Evolutionary conservation across 2,888 invertebrate species (phyloP), one percentile per base, ranked within the genome.

Genomic region (Drosophila meridionalis): DNA sequence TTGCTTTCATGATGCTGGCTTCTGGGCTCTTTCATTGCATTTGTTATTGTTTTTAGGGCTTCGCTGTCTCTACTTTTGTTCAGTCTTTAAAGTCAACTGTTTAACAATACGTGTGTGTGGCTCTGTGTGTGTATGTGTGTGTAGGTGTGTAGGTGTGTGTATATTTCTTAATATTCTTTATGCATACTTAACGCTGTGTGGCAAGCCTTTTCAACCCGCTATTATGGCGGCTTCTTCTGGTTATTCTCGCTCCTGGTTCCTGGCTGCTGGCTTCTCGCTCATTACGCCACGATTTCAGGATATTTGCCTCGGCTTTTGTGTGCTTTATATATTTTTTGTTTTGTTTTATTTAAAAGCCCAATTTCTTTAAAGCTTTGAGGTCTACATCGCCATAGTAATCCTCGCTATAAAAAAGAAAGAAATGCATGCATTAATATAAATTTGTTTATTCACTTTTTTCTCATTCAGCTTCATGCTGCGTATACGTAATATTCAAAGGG

Each of bases 301-400:
- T 61, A 48, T 32, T 69, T 74, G 76, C 69, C 69, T 55, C 58
- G 75, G 69, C 79, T 68, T 78, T 48, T 53, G 45, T 77, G 52
- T 69, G 60, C 48, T 68, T 66, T 76, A 58, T 67, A 30, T 28
- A 12, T 61, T 36, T 43, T 32, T 45, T 60, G 30, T 62, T 48
- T 66, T 59, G 57, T 57, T n/a, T 43, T 64, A 42, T 50, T 88
- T 91, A 92, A 87, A 87, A 93, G 83, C 97, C 97, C 94, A 96
- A 94, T 93, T 97, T 97, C 94, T 96, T 96, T 91, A 97, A 94
- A 71, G 96, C 96, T 94, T 98, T 98, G 84, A 98, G 94, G 93
- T 98, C 97, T 90, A 97, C 96, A 92, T 97, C 97, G 83, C 97
- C 97, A 93, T 98, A 98, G 94, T 98, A 98, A 94, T 98, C 97